Conservation (phyloP, 2,113 vertebrate genomes). For the Notechis scutatus region DNA sequence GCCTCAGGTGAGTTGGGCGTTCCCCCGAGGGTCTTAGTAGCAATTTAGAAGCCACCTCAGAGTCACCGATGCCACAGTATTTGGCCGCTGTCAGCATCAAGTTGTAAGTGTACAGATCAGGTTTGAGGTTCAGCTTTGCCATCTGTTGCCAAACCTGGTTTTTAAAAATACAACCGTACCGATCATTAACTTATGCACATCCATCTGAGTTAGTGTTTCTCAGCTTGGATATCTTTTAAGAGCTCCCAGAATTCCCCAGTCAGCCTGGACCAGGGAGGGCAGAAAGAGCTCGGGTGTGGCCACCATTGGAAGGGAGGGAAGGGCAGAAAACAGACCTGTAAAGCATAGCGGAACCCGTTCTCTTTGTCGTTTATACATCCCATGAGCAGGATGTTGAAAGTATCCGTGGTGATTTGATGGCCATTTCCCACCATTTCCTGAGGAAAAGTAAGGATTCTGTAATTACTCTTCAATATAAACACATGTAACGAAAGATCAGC, state of each 20-base stretch:
- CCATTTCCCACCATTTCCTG: slow-evolving; percentile 88
- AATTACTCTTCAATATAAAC: no score
- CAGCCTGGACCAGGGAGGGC: not conserved
- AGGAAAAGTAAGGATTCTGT: not conserved
- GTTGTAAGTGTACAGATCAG: slow-evolving; percentile 78
- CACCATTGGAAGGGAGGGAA: not conserved
- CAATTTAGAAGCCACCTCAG: slow-evolving; percentile 64
- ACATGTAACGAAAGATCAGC: no score
- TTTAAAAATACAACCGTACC: not conserved
- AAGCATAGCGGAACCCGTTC: slow-evolving; percentile 79
- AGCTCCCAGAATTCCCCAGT: not conserved
- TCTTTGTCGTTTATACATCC: slow-evolving; percentile 84
- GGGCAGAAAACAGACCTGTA: slow-evolving; percentile 79
- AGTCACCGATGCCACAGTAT: slow-evolving; percentile 84
- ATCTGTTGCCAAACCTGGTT: slow-evolving; percentile 90
- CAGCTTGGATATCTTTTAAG: not conserved
- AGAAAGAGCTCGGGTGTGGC: not conserved
- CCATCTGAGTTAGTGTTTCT: not conserved
- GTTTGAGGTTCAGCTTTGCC: slow-evolving; percentile 78
- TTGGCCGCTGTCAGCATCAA: slow-evolving; percentile 81
- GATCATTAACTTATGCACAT: not conserved
- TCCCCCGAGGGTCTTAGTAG: slow-evolving; percentile 64
- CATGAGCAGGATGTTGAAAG: slow-evolving; percentile 90
- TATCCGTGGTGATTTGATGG: slow-evolving; percentile 79
- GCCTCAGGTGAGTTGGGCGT: not conserved